Conservation (phyloP, 2,888 invertebrate species). For the Neuroscelio doddi region DNA sequence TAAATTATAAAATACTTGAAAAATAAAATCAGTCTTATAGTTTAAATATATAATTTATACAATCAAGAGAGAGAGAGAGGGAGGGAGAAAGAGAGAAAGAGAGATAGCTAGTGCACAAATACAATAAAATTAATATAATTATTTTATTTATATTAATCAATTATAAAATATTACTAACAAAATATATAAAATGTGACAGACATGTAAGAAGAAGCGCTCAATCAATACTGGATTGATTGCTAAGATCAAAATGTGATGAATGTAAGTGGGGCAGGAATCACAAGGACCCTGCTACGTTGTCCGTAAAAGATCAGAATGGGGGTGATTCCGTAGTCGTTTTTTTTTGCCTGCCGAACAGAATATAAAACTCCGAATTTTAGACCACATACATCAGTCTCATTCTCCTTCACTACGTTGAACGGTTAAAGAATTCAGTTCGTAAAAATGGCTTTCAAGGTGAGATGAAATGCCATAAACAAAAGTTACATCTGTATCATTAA, state of each 20-base stretch:
- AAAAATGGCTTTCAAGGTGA: conserved; percentile 42
- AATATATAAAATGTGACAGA: not conserved
- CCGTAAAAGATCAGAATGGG: conserved; percentile 16
- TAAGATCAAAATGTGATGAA: conserved; percentile 38
- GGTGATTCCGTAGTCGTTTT: conserved; percentile 38
- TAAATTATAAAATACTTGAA: too few relatives aligned
- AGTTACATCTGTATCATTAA: not conserved
- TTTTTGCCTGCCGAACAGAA: conserved; percentile 14
- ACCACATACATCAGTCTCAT: conserved; percentile 32
- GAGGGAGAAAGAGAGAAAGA: too few relatives aligned
- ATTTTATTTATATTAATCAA: too few relatives aligned
- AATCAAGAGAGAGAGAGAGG: too few relatives aligned
- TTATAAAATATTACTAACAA: too few relatives aligned
- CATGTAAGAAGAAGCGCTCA: conserved; percentile 21
- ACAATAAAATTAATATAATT: too few relatives aligned
- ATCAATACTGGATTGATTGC: conserved; percentile 36
- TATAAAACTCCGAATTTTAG: conserved; percentile 42
- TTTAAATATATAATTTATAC: too few relatives aligned
- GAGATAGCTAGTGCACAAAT: too few relatives aligned
- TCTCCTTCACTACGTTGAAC: conserved; percentile 35
- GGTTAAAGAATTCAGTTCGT: conserved; percentile 25
- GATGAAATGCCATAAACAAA: too few relatives aligned
- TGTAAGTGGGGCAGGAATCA: conserved; percentile 20
- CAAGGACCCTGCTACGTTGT: conserved; percentile 35
- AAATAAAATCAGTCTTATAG: too few relatives aligned